These are phyloP conservation scores for Catostomus latipinnis DNA, from an alignment of 2,797 vertebrate genomes.

Conservation along the genomic window DNA sequence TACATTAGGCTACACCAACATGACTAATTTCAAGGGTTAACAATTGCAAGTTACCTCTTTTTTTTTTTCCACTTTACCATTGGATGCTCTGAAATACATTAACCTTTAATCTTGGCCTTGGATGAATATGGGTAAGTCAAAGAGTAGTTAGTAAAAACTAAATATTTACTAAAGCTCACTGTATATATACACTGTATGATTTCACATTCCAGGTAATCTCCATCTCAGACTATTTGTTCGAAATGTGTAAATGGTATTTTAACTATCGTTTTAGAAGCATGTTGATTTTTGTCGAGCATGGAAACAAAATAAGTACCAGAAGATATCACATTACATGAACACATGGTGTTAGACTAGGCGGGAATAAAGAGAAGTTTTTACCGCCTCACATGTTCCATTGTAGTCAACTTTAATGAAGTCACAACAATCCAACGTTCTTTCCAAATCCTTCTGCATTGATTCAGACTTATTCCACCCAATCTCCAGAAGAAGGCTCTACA, in stretches of 20 bases:
- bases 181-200: too few relatives aligned
- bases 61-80: too few relatives aligned
- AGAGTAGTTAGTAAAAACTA: too few relatives aligned
- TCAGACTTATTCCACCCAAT: slow-evolving; percentile 91
- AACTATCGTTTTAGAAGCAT: not conserved
- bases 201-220: not conserved
- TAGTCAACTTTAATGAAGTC: slow-evolving; percentile 79
- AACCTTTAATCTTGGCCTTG: not conserved
- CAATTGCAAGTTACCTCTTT: too few relatives aligned
- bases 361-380: slow-evolving; percentile 68
- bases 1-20: too few relatives aligned
- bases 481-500: slow-evolving; percentile 87
- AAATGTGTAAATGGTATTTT: not conserved
- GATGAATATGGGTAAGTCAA: not conserved
- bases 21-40: too few relatives aligned
- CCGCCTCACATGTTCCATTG: slow-evolving; percentile 81
- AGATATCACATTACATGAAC: not conserved
- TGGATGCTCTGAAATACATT: not conserved
- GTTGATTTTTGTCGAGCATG: not conserved
- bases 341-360: not conserved
- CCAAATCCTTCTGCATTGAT: slow-evolving; percentile 82
- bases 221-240: not conserved
- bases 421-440: slow-evolving; percentile 90
- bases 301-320: not conserved
- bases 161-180: not conserved